A percentile compares a stretch with the other conserved stretches of the same genome.
Evolutionary conservation across 2,113 vertebrate species (phyloP).

Genomic region (Phalacrocorax brasilianus): DNA sequence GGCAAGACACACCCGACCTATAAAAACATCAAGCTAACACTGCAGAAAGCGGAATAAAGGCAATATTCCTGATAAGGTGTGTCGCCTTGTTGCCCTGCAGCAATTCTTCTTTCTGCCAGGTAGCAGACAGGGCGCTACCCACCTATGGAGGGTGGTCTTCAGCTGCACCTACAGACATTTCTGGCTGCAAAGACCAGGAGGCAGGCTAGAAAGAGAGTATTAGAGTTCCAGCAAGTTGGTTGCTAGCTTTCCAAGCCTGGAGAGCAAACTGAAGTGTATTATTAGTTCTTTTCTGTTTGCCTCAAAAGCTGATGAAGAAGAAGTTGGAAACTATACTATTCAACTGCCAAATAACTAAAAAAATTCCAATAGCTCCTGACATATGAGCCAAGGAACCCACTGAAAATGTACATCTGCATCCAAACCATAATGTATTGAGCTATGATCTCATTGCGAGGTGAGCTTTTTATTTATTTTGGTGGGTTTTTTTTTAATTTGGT

Average conservation of each 20-base stretch:
- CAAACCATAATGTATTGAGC: constrained; percentile 40
- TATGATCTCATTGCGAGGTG: constrained; percentile 42
- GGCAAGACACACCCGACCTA: not conserved
- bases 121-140: not conserved
- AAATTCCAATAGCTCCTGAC: constrained; percentile 57
- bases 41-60: not conserved
- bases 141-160: not conserved
- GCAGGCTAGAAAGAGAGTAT: not conserved
- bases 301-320: constrained; percentile 55
- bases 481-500: not conserved
- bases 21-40: not conserved
- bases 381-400: constrained; percentile 49
- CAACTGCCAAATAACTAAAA: constrained; percentile 60
- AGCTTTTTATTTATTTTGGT: not conserved
- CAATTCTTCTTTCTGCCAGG: not conserved
- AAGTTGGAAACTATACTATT: constrained; percentile 46
- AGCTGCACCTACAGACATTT: not conserved
- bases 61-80: not conserved
- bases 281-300: constrained; percentile 41
- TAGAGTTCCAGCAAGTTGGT: constrained; percentile 19
- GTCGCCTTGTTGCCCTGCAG: not conserved
- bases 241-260: constrained; percentile 49
- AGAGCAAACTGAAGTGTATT: constrained; percentile 50
- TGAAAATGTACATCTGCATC: constrained; percentile 56
- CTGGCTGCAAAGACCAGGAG: not conserved